Evolutionary conservation across 2,888 invertebrate genomes (phyloP), one percentile per base, ranked within the genome.

Genomic region (Nudaria mundana): DNA sequence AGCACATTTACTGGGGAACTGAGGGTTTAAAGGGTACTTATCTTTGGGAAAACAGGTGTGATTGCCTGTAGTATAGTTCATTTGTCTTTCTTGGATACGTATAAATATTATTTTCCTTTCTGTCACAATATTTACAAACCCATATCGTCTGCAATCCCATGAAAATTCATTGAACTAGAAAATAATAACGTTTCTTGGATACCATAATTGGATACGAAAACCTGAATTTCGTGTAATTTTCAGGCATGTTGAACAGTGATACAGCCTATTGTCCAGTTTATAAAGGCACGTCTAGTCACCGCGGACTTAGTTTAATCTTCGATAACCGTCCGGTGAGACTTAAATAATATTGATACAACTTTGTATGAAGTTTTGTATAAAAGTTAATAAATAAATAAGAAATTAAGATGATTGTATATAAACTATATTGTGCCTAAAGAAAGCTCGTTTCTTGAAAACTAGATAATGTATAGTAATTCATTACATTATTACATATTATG

Each of bases 301-400:
- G 20, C 28, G 38, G 35, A 40, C 46, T 42, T 40, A 44, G 37
- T 52, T 56, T 58, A 58, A 58, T 61, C 58, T 58, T 26, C 16
- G 31, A 30, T 33, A 29, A 36, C 10, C 25, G 37, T 40, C 58
- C 36, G n/a, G 11, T 4, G 58, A 48, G 58, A 48, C 42, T 15
- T 8, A 46, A 52, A 48, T 56, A 52, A 56, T 61, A 61, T 58
- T 51, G 48, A 44, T 30, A 42, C 37, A 34, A 37, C 7, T 12
- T 5, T 18, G n/a, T n/a, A n/a, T 15, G 13, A 16, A 11, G 7
- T 23, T 30, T 45, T 28, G 44, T 58, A 40, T 18, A 23, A 3
- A 7, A 5, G 32, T 31, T 44, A 44, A 30, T 32, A 7, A 11
- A 11, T 24, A 24, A 10, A 3, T 11, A 2, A 11, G 24, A n/a